phyloP scores from a whole-genome alignment of 1,140 invertebrate genomes.

The Cydia splendana region DNA sequence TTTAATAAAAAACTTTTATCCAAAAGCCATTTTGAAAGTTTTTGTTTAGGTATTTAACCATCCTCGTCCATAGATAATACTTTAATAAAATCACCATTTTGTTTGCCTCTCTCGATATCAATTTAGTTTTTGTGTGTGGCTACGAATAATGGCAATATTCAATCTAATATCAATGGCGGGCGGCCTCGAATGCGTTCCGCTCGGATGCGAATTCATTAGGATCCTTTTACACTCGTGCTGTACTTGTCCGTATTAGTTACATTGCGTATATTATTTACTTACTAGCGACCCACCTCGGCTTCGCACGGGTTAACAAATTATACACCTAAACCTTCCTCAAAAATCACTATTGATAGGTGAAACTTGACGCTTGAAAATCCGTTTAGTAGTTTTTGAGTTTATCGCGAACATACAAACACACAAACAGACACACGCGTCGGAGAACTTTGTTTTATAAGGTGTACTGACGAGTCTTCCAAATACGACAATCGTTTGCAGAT shows the following conservation, averaged over 20 bases:
- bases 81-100: not conserved
- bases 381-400: too few relatives aligned
- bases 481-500: too few relatives aligned
- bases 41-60: not conserved
- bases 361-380: too few relatives aligned
- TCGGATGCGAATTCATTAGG: not conserved
- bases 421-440: too few relatives aligned
- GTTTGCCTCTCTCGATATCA: not conserved
- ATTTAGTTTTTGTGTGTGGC: constrained; percentile 5
- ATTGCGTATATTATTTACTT: not conserved
- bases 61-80: not conserved
- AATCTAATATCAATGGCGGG: constrained; percentile 24
- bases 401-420: too few relatives aligned
- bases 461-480: too few relatives aligned
- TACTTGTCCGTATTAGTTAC: not conserved
- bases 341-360: too few relatives aligned
- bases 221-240: constrained; percentile 20
- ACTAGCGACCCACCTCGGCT: too few relatives aligned
- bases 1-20: too few relatives aligned
- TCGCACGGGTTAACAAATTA: too few relatives aligned
- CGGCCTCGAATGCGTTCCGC: constrained; percentile 21
- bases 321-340: too few relatives aligned
- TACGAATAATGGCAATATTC: constrained; percentile 9
- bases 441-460: too few relatives aligned
- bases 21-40: not conserved